phyloP scores from a whole-genome alignment of 2,113 vertebrate genomes.

The Glaucidium brasilianum region DNA sequence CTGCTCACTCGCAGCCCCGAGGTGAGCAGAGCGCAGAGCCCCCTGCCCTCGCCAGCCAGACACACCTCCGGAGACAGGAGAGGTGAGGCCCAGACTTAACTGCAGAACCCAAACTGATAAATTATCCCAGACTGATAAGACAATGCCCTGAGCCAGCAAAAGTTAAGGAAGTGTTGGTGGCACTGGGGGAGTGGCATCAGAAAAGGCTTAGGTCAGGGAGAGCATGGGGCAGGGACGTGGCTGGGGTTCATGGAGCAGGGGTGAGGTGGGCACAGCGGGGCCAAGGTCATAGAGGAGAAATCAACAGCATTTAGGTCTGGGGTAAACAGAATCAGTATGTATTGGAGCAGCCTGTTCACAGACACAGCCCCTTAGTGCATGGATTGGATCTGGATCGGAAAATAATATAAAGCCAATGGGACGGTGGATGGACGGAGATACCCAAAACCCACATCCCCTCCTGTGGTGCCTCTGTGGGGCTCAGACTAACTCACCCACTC shows the following conservation, averaged over 20 bases:
- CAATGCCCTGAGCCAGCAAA: slow-evolving; percentile 33
- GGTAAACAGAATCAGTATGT: background rate
- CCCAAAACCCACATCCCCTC: background rate
- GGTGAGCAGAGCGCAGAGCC: fast-evolving
- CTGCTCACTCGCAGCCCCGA: fast-evolving
- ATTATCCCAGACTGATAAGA: slow-evolving; percentile 10
- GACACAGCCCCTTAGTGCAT: background rate
- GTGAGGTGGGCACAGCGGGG: background rate
- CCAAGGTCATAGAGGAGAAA: background rate
- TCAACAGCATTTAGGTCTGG: background rate
- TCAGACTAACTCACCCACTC: background rate
- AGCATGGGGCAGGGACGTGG: background rate
- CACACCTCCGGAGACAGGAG: background rate
- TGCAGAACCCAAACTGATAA: background rate
- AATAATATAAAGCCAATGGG: background rate
- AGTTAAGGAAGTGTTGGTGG: background rate
- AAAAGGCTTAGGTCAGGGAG: background rate
- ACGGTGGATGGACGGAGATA: background rate
- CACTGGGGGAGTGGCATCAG: background rate
- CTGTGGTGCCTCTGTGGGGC: background rate
- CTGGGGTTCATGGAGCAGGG: background rate
- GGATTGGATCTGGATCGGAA: background rate
- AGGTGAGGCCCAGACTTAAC: background rate
- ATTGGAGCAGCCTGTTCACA: background rate
- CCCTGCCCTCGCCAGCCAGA: background rate